phyloP scores from a whole-genome alignment of 64 coral and sea anemone genomes.

The Montipora foliosa region DNA sequence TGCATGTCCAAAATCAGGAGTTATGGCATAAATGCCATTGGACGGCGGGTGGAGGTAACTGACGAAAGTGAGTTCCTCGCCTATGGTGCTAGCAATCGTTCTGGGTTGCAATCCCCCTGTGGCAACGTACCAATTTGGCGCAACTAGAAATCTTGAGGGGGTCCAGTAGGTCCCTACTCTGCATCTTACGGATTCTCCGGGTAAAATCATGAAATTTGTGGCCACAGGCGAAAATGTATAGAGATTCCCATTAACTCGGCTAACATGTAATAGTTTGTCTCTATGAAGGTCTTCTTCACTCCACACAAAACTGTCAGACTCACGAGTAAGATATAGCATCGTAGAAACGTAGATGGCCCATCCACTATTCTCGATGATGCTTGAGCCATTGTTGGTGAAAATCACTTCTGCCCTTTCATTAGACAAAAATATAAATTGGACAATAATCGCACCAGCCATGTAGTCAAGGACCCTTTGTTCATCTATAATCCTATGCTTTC shows the following conservation, averaged over 20 bases:
- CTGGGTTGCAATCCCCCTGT: slow-evolving; percentile 46
- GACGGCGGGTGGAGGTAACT: slow-evolving; percentile 31
- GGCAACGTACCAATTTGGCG: slow-evolving; percentile 84
- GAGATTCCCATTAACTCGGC: not conserved
- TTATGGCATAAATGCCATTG: not conserved
- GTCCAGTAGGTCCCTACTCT: not conserved
- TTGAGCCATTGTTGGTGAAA: slow-evolving; percentile 44
- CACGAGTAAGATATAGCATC: not conserved
- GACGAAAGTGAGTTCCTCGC: slow-evolving; percentile 69
- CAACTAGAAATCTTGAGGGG: not conserved
- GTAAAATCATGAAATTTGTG: not conserved
- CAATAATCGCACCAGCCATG: not conserved
- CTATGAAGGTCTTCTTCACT: not conserved
- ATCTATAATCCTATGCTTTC: not conserved
- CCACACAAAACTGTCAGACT: not conserved
- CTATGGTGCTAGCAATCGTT: slow-evolving; percentile 52
- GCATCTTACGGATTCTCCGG: not conserved
- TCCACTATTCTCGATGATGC: slow-evolving; percentile 12
- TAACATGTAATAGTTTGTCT: not conserved
- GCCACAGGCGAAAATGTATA: not conserved
- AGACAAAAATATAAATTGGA: not conserved
- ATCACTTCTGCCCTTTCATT: not conserved
- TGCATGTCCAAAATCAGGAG: slow-evolving; percentile 55
- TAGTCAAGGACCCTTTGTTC: not conserved
- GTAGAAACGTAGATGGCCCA: slow-evolving; percentile 59